A percentile compares a stretch with the other conserved stretches of the same genome.
Conservation (phyloP, 2,797 vertebrate genomes). For the Amblyopsis hoosieri region DNA sequence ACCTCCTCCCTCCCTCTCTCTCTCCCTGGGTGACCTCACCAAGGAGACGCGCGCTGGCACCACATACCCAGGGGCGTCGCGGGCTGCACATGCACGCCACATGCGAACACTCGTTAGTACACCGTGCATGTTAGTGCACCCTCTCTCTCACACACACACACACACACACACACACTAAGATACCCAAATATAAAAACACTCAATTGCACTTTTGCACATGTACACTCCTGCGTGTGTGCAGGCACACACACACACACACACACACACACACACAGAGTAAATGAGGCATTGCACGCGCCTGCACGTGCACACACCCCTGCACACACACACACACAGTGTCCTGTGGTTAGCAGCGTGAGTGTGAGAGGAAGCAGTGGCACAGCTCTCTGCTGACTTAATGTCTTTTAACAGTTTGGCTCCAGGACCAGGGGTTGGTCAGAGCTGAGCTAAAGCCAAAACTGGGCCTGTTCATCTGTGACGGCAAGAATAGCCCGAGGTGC, state of each 20-base stretch:
- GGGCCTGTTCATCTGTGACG: slow-evolving; percentile 76
- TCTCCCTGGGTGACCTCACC: slow-evolving; percentile 67
- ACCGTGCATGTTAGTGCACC: not conserved
- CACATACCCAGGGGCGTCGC: slow-evolving; percentile 9
- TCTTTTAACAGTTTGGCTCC: slow-evolving; percentile 79
- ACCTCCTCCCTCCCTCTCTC: not conserved
- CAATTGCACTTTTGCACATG: too few relatives aligned
- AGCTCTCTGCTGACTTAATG: slow-evolving; percentile 78
- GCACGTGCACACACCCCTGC: not conserved
- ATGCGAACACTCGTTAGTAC: slow-evolving; percentile 62
- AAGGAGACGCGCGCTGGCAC: slow-evolving; percentile 30
- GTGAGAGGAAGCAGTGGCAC: slow-evolving; percentile 67
- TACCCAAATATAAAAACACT: too few relatives aligned
- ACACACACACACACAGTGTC: slow-evolving; percentile 33
- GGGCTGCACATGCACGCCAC: slow-evolving; percentile 44
- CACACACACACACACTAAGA: too few relatives aligned
- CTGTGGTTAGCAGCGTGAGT: slow-evolving; percentile 63
- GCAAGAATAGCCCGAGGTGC: slow-evolving; percentile 66
- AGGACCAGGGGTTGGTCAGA: slow-evolving; percentile 69
- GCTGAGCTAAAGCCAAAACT: slow-evolving; percentile 71
- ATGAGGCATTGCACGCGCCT: not conserved
- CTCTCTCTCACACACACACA: too few relatives aligned
- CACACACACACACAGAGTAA: slow-evolving; percentile 4
- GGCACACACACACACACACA: slow-evolving; percentile 19
- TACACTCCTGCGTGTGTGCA: slow-evolving; percentile 15